These are phyloP conservation scores for Caenorhabditis zanzibari DNA, from an alignment of 2,888 invertebrate species.

Conservation along the genomic window DNA sequence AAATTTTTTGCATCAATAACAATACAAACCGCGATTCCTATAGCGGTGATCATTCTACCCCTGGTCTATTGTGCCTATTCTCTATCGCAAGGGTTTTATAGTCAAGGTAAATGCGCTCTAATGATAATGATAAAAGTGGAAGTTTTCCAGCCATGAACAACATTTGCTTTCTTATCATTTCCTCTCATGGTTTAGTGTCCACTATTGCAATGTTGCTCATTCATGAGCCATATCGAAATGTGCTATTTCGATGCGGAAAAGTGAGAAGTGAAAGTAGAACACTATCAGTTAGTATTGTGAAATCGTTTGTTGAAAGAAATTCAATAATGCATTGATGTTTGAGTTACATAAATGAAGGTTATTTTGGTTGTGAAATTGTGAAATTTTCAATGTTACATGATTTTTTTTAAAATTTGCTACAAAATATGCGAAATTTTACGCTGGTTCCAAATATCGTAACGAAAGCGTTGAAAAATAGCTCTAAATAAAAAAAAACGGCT, in stretches of 20 bases:
- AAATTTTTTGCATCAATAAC: conserved; percentile 21
- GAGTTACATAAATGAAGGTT: too few relatives aligned
- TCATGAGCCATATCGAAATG: conserved; percentile 40
- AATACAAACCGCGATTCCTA: conserved; percentile 27
- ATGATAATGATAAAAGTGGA: too few relatives aligned
- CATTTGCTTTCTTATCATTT: conserved; percentile 18
- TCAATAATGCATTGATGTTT: not conserved
- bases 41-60: conserved; percentile 12
- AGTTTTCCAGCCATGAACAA: conserved; percentile 39
- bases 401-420: too few relatives aligned
- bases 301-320: conserved; percentile 6
- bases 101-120: too few relatives aligned
- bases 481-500: too few relatives aligned
- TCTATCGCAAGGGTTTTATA: not conserved
- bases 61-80: conserved; percentile 21
- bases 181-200: conserved; percentile 35
- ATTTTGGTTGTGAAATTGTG: too few relatives aligned
- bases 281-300: conserved; percentile 1
- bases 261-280: not conserved
- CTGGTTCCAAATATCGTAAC: too few relatives aligned
- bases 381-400: too few relatives aligned
- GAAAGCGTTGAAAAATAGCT: too few relatives aligned
- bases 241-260: conserved; percentile 1
- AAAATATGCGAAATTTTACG: too few relatives aligned
- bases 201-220: conserved; percentile 35